Evolutionary conservation across 30 jellyfish, hydroid and myxozoan genomes (phyloP), one percentile per base, ranked within the genome.

Genomic region (Aurelia aurita complex sp. Pacific): DNA sequence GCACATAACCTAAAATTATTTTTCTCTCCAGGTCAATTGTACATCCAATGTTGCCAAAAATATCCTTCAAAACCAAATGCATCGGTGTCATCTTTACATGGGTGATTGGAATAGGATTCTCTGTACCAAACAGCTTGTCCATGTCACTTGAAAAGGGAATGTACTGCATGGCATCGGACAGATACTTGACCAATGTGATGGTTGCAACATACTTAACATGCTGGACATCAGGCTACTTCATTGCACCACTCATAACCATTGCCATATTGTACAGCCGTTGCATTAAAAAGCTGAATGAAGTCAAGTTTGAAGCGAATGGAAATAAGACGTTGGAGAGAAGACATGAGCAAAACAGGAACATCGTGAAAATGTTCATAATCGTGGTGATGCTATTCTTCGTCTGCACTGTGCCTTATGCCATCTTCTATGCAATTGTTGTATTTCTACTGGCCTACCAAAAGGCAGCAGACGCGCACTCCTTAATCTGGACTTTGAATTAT

Each of bases 361-460:
- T 86, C 18, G 82, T 77, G 71, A 76, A 68, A 57, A 68, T 77
- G 86, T 86, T 86, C 46, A 40, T 67, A 64, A 67, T 69, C 40
- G 38, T 86, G 12, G 85, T 60, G 18, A 10, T 36, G 3, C 29
- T 86, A 0, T 86, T 76, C 66, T 78, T 66, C 29, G 18, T 70
- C 10, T 53, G 74, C 34, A 86, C 96, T 5, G n/a, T 73, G 81
- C 96, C 96, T 2, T 86, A 76, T 29, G 55, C 89, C 9, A 36
- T 86, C 23, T 62, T 77, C 13, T 86, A 76, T 72, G 80, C 71
- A 11, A n/a, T 76, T 7, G 36, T 77, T 46, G 64, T 76, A 52
- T 59, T 64, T 9, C 18, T 60, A 11, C 71, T 86, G 59, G 52
- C 85, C 10, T 76, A 57, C 79, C 57, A 29, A 64, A 46, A 69